Percentiles rank a stretch among this genome's conserved stretches.
Evolutionary conservation across 35 echinoderm and acorn worm species (phyloP).

Genomic region (Hemicentrotus pulcherrimus): DNA sequence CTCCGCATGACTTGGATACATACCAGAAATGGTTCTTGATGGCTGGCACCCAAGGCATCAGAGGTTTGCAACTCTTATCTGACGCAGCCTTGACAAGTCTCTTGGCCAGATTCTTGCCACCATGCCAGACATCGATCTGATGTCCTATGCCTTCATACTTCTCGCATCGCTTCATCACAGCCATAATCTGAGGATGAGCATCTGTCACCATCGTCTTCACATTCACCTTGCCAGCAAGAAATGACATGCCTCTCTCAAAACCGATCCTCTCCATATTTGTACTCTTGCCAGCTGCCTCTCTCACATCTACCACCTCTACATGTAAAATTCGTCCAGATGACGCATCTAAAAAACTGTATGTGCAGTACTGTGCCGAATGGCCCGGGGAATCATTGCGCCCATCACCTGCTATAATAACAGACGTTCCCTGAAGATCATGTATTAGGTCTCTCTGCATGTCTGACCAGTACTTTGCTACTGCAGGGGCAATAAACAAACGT

Average conservation of each 20-base stretch:
- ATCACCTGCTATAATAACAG: slow-evolving; percentile 51
- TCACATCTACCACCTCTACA: slow-evolving; percentile 34
- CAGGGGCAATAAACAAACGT: slow-evolving; percentile 31
- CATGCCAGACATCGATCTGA: slow-evolving; percentile 64
- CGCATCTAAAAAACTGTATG: slow-evolving; percentile 46
- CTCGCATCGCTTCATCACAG: slow-evolving; percentile 23
- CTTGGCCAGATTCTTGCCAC: slow-evolving; percentile 54
- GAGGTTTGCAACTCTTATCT: not conserved
- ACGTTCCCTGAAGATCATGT: not conserved
- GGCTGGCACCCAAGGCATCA: slow-evolving; percentile 44
- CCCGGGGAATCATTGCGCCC: slow-evolving; percentile 57
- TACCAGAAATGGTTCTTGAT: slow-evolving; percentile 69
- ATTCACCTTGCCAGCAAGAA: not conserved
- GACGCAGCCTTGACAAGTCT: not conserved
- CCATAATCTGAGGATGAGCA: slow-evolving; percentile 55
- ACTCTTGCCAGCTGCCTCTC: slow-evolving; percentile 47
- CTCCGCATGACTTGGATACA: slow-evolving; percentile 9
- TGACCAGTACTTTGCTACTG: slow-evolving; percentile 19
- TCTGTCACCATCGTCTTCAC: slow-evolving; percentile 57
- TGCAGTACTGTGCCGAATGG: slow-evolving; percentile 48
- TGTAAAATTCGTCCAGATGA: slow-evolving; percentile 45
- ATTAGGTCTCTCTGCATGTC: slow-evolving; percentile 28
- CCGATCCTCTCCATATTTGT: slow-evolving; percentile 61
- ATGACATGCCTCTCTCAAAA: slow-evolving; percentile 45
- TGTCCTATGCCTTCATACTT: slow-evolving; percentile 36